These are phyloP conservation scores for Semicossyphus pulcher DNA, from an alignment of 2,113 vertebrate genomes.

Conservation along the genomic window DNA sequence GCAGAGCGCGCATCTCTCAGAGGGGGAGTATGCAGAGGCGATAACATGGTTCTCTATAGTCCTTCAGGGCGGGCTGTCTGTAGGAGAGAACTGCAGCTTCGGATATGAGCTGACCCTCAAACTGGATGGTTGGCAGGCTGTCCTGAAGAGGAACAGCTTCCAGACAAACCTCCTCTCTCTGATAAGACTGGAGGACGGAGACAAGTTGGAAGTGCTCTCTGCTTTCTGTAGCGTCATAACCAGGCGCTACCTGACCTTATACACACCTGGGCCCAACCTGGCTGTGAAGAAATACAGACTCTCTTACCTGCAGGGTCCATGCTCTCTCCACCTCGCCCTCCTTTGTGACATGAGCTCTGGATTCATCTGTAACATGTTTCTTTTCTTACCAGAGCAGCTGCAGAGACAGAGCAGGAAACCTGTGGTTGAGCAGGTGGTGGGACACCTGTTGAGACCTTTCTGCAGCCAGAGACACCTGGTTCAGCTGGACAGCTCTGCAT, in stretches of 20 bases:
- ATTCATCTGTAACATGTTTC: constrained; percentile 77
- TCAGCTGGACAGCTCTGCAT: constrained; percentile 67
- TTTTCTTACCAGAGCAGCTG: constrained; percentile 71
- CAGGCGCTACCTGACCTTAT: constrained; percentile 54
- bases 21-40: constrained; percentile 65
- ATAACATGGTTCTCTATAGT: constrained; percentile 70
- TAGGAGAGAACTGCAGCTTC: constrained; percentile 34
- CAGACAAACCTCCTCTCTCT: constrained; percentile 65
- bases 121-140: constrained; percentile 64
- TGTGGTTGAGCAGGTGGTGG: constrained; percentile 70
- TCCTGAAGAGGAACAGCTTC: constrained; percentile 72
- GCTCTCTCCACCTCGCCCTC: constrained; percentile 66
- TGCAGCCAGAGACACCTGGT: constrained; percentile 52
- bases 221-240: constrained; percentile 63
- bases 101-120: constrained; percentile 37
- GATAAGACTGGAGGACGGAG: constrained; percentile 56
- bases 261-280: constrained; percentile 54
- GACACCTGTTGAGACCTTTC: constrained; percentile 69
- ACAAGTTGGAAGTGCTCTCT: constrained; percentile 70
- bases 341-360: constrained; percentile 71
- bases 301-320: constrained; percentile 35
- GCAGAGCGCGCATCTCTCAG: constrained; percentile 32
- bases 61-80: constrained; percentile 67
- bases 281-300: constrained; percentile 78
- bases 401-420: constrained; percentile 56